phyloP scores from a whole-genome alignment of 92 coral and sea anemone genomes.

The Porites lobata region DNA sequence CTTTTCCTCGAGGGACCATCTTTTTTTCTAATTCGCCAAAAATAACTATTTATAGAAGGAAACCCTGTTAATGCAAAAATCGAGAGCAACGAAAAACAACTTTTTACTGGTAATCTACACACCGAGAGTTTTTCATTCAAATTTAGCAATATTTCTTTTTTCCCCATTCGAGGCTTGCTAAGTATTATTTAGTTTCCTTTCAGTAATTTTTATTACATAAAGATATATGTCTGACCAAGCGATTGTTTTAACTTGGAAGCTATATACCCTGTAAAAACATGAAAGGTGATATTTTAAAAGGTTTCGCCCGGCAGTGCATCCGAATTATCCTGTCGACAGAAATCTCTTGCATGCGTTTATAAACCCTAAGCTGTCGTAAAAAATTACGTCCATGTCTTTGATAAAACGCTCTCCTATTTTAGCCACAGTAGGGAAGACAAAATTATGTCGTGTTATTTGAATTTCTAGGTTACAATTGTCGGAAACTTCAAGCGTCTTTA shows the following conservation, averaged over 20 bases:
- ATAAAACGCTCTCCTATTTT: neutral
- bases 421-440: conserved; percentile 5
- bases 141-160: neutral
- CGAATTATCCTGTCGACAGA: conserved; percentile 35
- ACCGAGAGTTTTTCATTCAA: neutral
- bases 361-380: conserved; percentile 1
- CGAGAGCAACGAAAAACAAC: conserved; percentile 16
- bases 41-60: conserved; percentile 51
- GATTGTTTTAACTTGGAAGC: conserved; percentile 28
- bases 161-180: no score
- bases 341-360: neutral
- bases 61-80: conserved; percentile 39
- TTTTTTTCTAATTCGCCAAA: conserved; percentile 56
- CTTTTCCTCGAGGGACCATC: conserved; percentile 57
- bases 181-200: neutral
- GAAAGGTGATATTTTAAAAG: conserved; percentile 39
- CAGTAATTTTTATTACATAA: neutral
- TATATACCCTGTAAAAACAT: neutral
- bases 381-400: neutral
- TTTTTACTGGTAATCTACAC: conserved; percentile 6
- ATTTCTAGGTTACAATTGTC: conserved; percentile 16
- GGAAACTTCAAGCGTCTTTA: conserved; percentile 2
- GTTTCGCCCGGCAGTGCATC: neutral
- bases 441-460: conserved; percentile 19
- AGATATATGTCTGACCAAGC: neutral